Conservation (phyloP, 2,797 vertebrate genomes). For the Thaleichthys pacificus region DNA sequence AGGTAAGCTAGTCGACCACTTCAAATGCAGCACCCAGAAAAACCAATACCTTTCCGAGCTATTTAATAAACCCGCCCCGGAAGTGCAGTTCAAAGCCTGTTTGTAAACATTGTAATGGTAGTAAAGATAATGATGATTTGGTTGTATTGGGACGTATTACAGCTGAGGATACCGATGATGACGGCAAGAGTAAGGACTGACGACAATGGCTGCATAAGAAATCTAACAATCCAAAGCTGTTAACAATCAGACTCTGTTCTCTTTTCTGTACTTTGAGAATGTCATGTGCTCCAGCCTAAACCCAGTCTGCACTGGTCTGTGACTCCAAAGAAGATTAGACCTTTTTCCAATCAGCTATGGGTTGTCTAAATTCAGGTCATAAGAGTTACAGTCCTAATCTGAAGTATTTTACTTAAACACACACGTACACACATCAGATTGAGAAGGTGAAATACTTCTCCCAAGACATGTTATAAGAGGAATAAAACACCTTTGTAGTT, state of each 20-base stretch:
- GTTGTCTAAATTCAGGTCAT: slow-evolving; percentile 2
- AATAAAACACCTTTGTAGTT: not conserved
- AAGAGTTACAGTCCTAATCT: not conserved
- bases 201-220: slow-evolving; percentile 38
- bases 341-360: not conserved
- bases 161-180: slow-evolving; percentile 9
- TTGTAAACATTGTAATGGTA: slow-evolving; percentile 11
- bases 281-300: slow-evolving; percentile 64
- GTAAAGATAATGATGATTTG: slow-evolving; percentile 14
- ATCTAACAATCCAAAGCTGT: slow-evolving; percentile 45
- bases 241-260: slow-evolving; percentile 59
- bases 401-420: not conserved
- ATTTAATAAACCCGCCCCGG: too few species aligned
- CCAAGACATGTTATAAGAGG: not conserved
- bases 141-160: not conserved
- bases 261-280: slow-evolving; percentile 25
- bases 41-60: too few species aligned
- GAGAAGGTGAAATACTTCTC: not conserved
- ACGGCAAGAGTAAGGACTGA: slow-evolving; percentile 39
- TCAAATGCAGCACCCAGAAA: too few species aligned
- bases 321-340: slow-evolving; percentile 60
- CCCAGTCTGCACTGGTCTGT: slow-evolving; percentile 4
- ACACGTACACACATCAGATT: not conserved
- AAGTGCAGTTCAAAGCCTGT: not conserved
- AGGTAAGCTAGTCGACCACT: too few species aligned